Evolutionary conservation across 2,797 vertebrate species (phyloP).

Genomic region (Spondyliosoma cantharus): DNA sequence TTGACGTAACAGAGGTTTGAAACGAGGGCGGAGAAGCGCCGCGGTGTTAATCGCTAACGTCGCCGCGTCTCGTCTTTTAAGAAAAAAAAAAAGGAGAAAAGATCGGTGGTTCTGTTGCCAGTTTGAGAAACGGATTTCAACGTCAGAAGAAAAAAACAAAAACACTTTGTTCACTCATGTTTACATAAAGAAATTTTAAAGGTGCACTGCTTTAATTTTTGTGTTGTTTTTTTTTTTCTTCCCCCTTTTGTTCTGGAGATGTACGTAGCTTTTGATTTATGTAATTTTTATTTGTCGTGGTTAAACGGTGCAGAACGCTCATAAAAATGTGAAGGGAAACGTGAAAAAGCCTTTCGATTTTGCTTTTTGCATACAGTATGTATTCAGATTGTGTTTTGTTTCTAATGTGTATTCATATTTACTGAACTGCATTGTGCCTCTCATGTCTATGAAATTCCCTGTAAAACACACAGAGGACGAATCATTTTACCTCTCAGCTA

Average conservation of each 20-base stretch:
- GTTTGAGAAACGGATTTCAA: conserved; percentile 63
- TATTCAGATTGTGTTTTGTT: conserved; percentile 76
- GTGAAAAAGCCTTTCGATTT: conserved; percentile 66
- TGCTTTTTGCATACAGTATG: conserved; percentile 71
- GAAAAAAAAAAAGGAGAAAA: background rate
- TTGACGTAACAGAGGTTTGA: conserved; percentile 49
- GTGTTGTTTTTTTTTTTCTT: conserved; percentile 33
- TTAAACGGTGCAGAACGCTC: conserved; percentile 58
- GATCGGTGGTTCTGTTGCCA: conserved; percentile 54
- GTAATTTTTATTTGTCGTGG: conserved; percentile 66
- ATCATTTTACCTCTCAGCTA: conserved; percentile 78
- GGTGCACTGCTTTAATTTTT: conserved; percentile 79
- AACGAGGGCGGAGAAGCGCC: conserved; percentile 59
- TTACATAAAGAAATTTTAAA: conserved; percentile 76
- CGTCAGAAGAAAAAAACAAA: conserved; percentile 48
- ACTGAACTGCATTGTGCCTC: conserved; percentile 83
- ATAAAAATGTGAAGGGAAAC: conserved; percentile 74
- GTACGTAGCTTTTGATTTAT: conserved; percentile 71
- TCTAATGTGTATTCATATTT: conserved; percentile 72
- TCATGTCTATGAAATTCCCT: conserved; percentile 76
- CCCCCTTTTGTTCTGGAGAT: conserved; percentile 49
- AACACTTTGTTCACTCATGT: conserved; percentile 80
- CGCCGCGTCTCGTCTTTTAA: conserved; percentile 65
- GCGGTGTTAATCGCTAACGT: conserved; percentile 61
- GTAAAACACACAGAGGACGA: conserved; percentile 77